A percentile compares a stretch with the other conserved stretches of the same genome.
Evolutionary conservation across 2,113 vertebrate species (phyloP).

Genomic region (Tenebrosternarchus preto): DNA sequence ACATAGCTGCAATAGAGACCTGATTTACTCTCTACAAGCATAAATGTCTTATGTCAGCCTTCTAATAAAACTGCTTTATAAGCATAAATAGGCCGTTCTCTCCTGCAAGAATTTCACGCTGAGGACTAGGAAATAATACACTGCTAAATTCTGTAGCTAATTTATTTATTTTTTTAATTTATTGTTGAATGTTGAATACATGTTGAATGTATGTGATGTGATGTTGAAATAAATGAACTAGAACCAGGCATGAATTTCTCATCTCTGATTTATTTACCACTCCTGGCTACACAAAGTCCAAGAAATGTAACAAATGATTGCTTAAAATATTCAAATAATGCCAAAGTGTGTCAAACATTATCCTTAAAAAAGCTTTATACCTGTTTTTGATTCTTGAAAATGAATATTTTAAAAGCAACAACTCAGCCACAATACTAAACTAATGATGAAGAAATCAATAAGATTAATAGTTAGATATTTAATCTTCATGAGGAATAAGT

Average conservation of each 20-base stretch:
- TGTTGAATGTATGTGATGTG: neutral
- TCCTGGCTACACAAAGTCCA: neutral
- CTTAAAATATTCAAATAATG: constrained; percentile 16
- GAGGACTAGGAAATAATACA: neutral
- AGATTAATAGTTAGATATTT: constrained; percentile 22
- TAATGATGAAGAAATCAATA: constrained; percentile 17
- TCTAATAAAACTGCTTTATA: neutral
- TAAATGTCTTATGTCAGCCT: neutral
- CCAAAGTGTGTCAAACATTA: neutral
- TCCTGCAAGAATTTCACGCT: neutral
- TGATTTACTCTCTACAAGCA: neutral
- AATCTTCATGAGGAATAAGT: constrained; percentile 10
- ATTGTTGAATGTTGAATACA: neutral
- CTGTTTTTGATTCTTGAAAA: neutral
- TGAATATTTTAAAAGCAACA: constrained; percentile 2
- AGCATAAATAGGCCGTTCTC: neutral
- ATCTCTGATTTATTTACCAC: constrained; percentile 30
- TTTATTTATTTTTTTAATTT: neutral
- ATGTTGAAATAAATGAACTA: neutral
- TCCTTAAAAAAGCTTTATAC: neutral
- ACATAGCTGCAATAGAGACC: neutral
- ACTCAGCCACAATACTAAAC: constrained; percentile 35
- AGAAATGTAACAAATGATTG: constrained; percentile 19
- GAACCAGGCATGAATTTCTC: neutral
- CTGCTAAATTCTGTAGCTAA: neutral